phyloP scores from a whole-genome alignment of 2,113 vertebrate species.

The Phrynocephalus versicolor region DNA sequence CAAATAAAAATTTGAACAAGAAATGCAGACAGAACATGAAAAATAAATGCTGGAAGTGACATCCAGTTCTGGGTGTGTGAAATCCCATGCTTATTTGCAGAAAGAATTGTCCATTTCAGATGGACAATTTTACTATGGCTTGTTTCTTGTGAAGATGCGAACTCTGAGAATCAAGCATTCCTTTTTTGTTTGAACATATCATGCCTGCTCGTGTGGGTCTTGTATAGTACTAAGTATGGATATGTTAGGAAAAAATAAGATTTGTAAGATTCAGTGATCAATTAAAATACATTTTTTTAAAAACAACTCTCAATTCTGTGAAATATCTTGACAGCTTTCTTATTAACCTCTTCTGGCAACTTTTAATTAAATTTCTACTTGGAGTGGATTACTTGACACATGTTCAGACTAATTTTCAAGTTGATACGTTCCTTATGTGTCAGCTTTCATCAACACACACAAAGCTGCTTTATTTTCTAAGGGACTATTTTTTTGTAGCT shows the following conservation, averaged over 20 bases:
- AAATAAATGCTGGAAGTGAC: background rate
- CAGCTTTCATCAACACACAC: conserved; percentile 22
- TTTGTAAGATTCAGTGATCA: conserved; percentile 16
- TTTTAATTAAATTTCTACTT: conserved; percentile 40
- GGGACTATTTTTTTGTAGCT: background rate
- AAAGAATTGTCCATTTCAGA: background rate
- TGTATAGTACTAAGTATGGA: background rate
- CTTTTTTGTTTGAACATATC: conserved; percentile 12
- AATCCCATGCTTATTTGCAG: background rate
- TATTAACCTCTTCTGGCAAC: conserved; percentile 36
- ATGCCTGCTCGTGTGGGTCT: background rate
- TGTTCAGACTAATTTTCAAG: conserved; percentile 34
- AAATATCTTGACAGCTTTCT: conserved; percentile 29
- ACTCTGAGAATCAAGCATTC: background rate
- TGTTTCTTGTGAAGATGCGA: background rate
- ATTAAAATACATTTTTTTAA: conserved; percentile 31
- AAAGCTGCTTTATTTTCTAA: conserved; percentile 7
- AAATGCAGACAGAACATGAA: background rate
- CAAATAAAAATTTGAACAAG: background rate
- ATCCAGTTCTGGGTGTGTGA: background rate
- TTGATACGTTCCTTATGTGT: conserved; percentile 21
- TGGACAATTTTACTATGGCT: background rate
- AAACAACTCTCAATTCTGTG: conserved; percentile 12
- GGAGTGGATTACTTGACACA: conserved; percentile 39
- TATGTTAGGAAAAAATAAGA: background rate